Conservation (phyloP, 2,888 invertebrate genomes). For the Diadromus collaris region DNA sequence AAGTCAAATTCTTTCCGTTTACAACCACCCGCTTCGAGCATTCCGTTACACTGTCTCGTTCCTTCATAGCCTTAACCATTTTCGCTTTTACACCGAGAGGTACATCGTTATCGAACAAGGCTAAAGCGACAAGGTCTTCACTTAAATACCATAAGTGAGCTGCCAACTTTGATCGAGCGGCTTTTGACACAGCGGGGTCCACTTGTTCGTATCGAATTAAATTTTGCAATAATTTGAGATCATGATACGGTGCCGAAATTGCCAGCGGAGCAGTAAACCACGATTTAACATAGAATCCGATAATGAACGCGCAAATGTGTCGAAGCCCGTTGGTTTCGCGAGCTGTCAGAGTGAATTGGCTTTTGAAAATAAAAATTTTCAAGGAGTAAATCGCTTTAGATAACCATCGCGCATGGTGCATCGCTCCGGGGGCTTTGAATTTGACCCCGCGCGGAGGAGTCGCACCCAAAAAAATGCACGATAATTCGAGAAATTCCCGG, state of each 20-base stretch:
- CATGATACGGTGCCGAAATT: slow-evolving; percentile 44
- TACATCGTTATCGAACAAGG: slow-evolving; percentile 52
- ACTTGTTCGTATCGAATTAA: slow-evolving; percentile 32
- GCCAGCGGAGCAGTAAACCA: slow-evolving; percentile 54
- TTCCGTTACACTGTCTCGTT: slow-evolving; percentile 29
- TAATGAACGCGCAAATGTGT: slow-evolving; percentile 53
- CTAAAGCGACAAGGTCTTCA: slow-evolving; percentile 42
- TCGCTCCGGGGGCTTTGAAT: no score
- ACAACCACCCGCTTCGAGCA: slow-evolving; percentile 21
- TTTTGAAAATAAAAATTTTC: slow-evolving; percentile 68
- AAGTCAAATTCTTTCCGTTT: background rate
- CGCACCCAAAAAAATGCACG: slow-evolving; percentile 63
- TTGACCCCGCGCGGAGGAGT: slow-evolving; percentile 41
- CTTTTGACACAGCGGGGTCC: slow-evolving; percentile 40
- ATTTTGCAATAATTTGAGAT: slow-evolving; percentile 48
- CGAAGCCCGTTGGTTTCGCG: slow-evolving; percentile 51
- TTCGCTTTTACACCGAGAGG: slow-evolving; percentile 41
- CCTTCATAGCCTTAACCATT: slow-evolving; percentile 44
- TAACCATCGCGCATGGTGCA: slow-evolving; percentile 59
- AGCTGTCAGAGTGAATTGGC: slow-evolving; percentile 59
- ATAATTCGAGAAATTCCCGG: slow-evolving; percentile 62
- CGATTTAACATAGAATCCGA: slow-evolving; percentile 43
- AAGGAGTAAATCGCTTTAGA: slow-evolving; percentile 35
- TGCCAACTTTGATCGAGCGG: slow-evolving; percentile 41
- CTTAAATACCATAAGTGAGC: no score